These are phyloP conservation scores for Imbricaverruca yamaguchii DNA, from an alignment of 2,888 invertebrate species.

Conservation along the genomic window DNA sequence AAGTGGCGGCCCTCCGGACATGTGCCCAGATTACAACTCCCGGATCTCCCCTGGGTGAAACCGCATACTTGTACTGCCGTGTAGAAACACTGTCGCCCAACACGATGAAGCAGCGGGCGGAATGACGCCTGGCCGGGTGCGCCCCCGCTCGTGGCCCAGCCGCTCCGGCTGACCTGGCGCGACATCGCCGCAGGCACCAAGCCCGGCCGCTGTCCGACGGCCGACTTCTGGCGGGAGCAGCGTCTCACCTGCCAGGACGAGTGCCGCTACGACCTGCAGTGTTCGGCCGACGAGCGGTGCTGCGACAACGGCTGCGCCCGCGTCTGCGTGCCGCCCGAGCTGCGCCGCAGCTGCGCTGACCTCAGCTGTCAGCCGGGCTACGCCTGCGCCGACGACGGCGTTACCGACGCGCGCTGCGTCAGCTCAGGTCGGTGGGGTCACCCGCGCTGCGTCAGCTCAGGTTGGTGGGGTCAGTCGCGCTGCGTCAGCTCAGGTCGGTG, in stretches of 20 bases:
- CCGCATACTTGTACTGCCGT: too few species aligned
- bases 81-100: too few species aligned
- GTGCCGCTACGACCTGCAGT: constrained; percentile 3
- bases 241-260: not conserved
- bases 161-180: not conserved
- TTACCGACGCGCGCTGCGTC: not conserved
- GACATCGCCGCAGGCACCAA: not conserved
- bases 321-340: constrained; percentile 6
- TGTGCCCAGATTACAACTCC: too few species aligned
- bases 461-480: too few species aligned
- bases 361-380: not conserved
- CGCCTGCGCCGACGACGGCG: not conserved
- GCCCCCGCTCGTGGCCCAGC: too few species aligned
- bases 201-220: not conserved
- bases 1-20: too few species aligned
- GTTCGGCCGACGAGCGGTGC: not conserved
- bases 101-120: too few species aligned
- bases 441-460: too few species aligned
- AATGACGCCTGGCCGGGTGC: too few species aligned
- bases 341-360: not conserved
- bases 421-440: not conserved
- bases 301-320: constrained; percentile 5
- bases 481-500: too few species aligned
- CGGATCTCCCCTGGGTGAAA: too few species aligned
- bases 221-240: too few species aligned